Conservation (phyloP, 2,113 vertebrate genomes). For the Gnathonemus longibarbis region DNA sequence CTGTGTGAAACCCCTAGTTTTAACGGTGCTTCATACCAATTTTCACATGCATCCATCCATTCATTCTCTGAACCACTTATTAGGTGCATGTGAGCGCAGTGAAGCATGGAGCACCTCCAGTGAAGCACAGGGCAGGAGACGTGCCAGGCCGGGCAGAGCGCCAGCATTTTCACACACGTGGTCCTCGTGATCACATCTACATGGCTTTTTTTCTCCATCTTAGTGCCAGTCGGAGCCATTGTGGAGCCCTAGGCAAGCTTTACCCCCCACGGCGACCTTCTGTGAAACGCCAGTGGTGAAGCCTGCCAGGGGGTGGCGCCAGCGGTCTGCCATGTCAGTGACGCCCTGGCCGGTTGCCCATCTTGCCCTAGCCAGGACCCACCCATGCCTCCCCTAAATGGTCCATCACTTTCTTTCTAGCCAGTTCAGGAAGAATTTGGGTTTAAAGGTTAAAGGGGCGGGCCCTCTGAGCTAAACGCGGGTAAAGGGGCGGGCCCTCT, state of each 20-base stretch:
- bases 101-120: neutral
- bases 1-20: constrained; percentile 45
- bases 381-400: neutral
- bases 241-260: neutral
- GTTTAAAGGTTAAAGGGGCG: neutral
- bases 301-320: neutral
- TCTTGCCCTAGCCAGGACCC: neutral
- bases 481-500: too few relatives aligned
- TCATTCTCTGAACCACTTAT: neutral
- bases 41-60: constrained; percentile 29
- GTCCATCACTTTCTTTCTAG: neutral
- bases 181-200: neutral
- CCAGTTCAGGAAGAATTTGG: neutral
- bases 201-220: neutral
- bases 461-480: too few relatives aligned
- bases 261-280: neutral
- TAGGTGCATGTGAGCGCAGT: neutral
- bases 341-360: neutral
- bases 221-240: neutral
- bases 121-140: neutral
- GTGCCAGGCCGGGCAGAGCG: neutral
- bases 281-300: neutral
- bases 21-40: constrained; percentile 44
- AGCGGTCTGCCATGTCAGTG: neutral
- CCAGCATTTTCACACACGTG: neutral